Base-by-base conservation (phyloP, 2,113 vertebrate species). In the Noturus placidus region DNA sequence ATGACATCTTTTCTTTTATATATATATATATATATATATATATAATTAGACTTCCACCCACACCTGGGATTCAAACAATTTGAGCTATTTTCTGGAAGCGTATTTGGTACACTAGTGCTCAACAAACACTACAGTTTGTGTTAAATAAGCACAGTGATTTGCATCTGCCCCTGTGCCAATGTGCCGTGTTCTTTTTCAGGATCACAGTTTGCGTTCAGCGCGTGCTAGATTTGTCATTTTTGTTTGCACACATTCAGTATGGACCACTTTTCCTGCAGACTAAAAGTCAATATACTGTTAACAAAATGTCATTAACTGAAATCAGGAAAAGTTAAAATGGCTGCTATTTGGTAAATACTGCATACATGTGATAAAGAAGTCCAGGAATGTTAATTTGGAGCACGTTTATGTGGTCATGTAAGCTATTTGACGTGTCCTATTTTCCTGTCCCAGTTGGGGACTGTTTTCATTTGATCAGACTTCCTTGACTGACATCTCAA, bases 51-150 rank as follows among this genome's bases (percentile, higher is more conserved):
- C 87, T 91, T 76, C 85, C 88, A 90, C 80, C 91, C 89, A 91
- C 92, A 91, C 87, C 78, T 89, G 92, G 87, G 90, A 93, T 94
- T 93, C 92, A 86, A 91, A 91, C 50, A 85, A 92, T 94, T 91
- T 93, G 77, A 83, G 87, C 91, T 93, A 88, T 92, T 92, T 91
- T 90, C 63, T 33, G 88, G 79, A 88, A 89, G 76, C 82, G 57
- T 89, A 88, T 83, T 78, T 56, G 38, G 70, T 86, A 79, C 38
- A 59, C 72, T 88, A 82, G 87, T 90, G 91, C 83, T 80, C 2
- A 92, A 91, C 91, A 91, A 90, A 89, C 77, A 83, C 88, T 33
- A 0, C 63, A 87, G 89, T 86, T 83, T 79, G 33, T 85, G 89
- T 91, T 94, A 50, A 92, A 93, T 90, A 91, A 92, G 91, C 33